Evolutionary conservation across 2,888 invertebrate species (phyloP).

Genomic region (Chymomyza fuscimana): DNA sequence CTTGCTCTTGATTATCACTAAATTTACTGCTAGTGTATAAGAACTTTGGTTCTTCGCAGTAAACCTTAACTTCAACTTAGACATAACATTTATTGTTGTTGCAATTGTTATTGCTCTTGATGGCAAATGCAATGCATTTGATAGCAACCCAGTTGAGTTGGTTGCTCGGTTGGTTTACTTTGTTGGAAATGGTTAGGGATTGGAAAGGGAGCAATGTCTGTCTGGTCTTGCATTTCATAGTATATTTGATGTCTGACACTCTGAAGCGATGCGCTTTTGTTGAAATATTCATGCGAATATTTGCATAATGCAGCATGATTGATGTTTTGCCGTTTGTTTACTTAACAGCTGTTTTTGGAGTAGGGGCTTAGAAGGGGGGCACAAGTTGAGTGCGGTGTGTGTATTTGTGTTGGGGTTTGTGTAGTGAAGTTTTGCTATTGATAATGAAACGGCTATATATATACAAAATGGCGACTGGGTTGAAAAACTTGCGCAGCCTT

Average conservation of each 20-base stretch:
- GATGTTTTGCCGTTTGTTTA: conserved; percentile 56
- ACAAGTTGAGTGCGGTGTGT: too few relatives aligned
- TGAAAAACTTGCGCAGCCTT: conserved; percentile 40
- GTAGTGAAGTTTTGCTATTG: conserved; percentile 40
- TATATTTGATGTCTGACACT: conserved; percentile 49
- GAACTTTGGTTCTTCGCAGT: background rate
- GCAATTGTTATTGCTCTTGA: conserved; percentile 11
- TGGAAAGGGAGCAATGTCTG: background rate
- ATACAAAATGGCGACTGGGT: conserved; percentile 5
- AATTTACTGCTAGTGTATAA: background rate
- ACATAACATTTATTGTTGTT: conserved; percentile 30
- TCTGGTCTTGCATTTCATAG: conserved; percentile 30
- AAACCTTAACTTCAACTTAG: background rate
- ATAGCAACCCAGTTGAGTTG: conserved; percentile 24
- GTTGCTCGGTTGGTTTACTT: background rate
- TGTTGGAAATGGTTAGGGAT: background rate
- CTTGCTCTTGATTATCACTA: too few relatives aligned
- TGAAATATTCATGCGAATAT: conserved; percentile 68
- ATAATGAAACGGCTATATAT: conserved; percentile 61
- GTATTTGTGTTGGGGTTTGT: background rate
- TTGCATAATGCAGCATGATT: conserved; percentile 68
- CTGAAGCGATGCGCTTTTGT: conserved; percentile 62
- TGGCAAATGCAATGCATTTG: conserved; percentile 33
- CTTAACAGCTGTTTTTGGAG: background rate
- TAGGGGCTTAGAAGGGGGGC: background rate